Percentiles rank a stretch among this genome's conserved stretches.
phyloP scores from a whole-genome alignment of 2,113 vertebrate species.

The Vidua macroura region DNA sequence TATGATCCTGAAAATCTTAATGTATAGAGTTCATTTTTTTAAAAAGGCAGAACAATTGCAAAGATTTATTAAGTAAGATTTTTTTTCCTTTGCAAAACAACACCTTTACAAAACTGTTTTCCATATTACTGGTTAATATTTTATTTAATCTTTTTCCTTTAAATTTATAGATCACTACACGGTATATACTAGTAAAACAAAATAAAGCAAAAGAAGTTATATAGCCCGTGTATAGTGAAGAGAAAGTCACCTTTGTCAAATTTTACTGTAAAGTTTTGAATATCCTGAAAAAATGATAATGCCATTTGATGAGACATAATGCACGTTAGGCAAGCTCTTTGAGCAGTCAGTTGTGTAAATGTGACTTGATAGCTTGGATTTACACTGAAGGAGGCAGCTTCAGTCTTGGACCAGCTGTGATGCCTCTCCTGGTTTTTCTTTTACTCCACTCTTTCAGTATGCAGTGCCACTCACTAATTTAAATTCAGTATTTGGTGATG shows the following conservation, averaged over 20 bases:
- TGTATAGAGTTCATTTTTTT: background rate
- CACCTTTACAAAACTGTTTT: background rate
- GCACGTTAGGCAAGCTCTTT: background rate
- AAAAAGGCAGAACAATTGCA: background rate
- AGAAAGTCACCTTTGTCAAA: background rate
- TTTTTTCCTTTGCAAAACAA: background rate
- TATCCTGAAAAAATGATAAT: background rate
- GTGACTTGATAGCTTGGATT: background rate
- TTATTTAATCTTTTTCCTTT: background rate
- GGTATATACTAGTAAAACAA: background rate
- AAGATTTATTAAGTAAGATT: background rate
- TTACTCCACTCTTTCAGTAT: background rate
- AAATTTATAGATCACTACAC: background rate
- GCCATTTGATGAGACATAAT: background rate
- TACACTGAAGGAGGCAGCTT: background rate
- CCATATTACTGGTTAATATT: background rate
- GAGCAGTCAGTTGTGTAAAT: background rate
- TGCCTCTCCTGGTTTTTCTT: background rate
- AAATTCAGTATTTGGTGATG: slow-evolving; percentile 5
- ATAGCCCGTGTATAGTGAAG: background rate
- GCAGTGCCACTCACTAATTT: background rate
- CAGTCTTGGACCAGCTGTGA: background rate
- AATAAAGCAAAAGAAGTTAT: background rate
- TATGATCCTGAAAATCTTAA: background rate
- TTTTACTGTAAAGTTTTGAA: background rate